These are phyloP conservation scores for Argynnis bischoffii DNA, from an alignment of 2,888 invertebrate species.

Conservation along the genomic window DNA sequence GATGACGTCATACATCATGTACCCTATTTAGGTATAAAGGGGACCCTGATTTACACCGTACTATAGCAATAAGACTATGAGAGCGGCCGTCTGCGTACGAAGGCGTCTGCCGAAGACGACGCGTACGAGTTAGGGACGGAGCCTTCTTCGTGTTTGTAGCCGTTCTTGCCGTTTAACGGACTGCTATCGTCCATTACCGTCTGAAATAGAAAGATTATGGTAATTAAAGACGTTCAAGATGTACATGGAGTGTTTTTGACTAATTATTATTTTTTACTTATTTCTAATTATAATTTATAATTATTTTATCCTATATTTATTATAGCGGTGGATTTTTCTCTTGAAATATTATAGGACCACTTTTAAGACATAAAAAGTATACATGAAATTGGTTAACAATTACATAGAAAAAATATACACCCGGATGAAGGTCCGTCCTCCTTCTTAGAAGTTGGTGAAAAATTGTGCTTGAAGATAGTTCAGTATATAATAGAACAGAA, in stretches of 20 bases:
- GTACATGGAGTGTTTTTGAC: background rate
- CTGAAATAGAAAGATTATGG: slow-evolving; percentile 59
- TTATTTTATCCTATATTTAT: too few relatives aligned
- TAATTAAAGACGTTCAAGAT: background rate
- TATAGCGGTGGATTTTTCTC: too few relatives aligned
- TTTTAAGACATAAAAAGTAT: too few relatives aligned
- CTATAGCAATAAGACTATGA: slow-evolving; percentile 48
- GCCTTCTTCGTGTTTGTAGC: slow-evolving; percentile 73
- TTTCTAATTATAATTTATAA: too few relatives aligned
- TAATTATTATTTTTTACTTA: background rate
- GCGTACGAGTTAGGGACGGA: slow-evolving; percentile 74
- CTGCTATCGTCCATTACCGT: slow-evolving; percentile 83
- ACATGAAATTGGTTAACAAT: too few relatives aligned
- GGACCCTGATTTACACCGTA: slow-evolving; percentile 26
- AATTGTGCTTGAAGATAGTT: too few relatives aligned
- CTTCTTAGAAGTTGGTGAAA: too few relatives aligned
- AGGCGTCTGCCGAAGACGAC: slow-evolving; percentile 72
- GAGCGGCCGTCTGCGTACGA: slow-evolving; percentile 67
- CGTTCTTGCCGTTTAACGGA: slow-evolving; percentile 63
- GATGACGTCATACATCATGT: background rate
- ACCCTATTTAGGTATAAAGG: slow-evolving; percentile 11
- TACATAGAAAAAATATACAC: too few relatives aligned
- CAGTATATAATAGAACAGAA: too few relatives aligned
- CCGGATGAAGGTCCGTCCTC: too few relatives aligned
- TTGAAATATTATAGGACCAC: too few relatives aligned